phyloP scores from a whole-genome alignment of 2,113 vertebrate species.

The Chlorodrepanis virens region DNA sequence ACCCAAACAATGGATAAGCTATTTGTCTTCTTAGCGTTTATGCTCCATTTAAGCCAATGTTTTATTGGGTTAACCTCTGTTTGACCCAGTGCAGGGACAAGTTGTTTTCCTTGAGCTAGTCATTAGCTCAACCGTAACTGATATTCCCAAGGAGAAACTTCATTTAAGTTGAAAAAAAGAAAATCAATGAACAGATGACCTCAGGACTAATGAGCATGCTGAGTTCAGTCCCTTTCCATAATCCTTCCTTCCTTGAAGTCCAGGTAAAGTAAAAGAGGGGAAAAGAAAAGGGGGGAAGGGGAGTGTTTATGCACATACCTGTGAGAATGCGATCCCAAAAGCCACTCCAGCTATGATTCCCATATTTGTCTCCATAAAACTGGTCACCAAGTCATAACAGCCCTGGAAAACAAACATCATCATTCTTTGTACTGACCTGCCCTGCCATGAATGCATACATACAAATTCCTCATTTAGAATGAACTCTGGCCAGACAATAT shows the following conservation, averaged over 20 bases:
- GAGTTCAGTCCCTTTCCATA: constrained; percentile 62
- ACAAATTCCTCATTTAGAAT: neutral
- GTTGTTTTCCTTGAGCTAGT: constrained; percentile 70
- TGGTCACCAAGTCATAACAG: constrained; percentile 93
- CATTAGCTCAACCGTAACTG: constrained; percentile 74
- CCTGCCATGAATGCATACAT: neutral
- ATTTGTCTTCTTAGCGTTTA: constrained; percentile 72
- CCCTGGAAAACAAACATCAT: constrained; percentile 76
- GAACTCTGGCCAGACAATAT: neutral
- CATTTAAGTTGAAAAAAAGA: constrained; percentile 77
- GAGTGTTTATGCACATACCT: constrained; percentile 75
- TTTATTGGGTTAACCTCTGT: constrained; percentile 77
- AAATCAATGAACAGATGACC: constrained; percentile 81
- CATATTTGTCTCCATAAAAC: constrained; percentile 95
- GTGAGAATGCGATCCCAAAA: constrained; percentile 95
- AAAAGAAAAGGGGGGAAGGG: neutral
- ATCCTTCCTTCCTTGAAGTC: constrained; percentile 48
- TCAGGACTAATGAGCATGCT: constrained; percentile 68
- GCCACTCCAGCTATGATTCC: constrained; percentile 96
- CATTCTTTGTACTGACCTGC: neutral
- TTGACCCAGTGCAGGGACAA: constrained; percentile 73
- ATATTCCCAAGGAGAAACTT: constrained; percentile 79
- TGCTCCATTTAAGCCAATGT: constrained; percentile 71
- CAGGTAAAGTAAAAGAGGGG: neutral
- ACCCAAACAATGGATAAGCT: constrained; percentile 47